Evolutionary conservation across 2,888 invertebrate genomes (phyloP).

Genomic region (Trichopria drosophilae): DNA sequence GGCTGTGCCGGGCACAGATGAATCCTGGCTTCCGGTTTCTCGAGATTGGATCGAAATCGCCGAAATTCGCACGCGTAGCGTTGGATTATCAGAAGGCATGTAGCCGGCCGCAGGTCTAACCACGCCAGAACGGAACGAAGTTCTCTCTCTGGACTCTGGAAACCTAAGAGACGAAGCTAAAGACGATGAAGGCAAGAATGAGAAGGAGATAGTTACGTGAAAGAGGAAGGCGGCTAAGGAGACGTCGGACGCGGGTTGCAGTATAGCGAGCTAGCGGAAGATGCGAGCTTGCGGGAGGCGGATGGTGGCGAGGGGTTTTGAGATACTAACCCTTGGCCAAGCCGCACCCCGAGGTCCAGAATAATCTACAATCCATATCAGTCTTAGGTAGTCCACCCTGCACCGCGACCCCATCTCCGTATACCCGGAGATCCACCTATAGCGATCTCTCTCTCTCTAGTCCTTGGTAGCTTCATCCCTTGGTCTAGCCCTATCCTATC

Average conservation of each 20-base stretch:
- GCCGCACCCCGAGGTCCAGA: conserved; percentile 55
- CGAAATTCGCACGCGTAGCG: conserved; percentile 41
- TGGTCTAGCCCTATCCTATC: conserved; percentile 30
- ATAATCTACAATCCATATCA: conserved; percentile 60
- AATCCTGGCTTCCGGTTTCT: conserved; percentile 32
- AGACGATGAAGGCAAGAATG: no score
- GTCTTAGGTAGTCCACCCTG: conserved; percentile 56
- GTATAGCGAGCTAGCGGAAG: conserved; percentile 32
- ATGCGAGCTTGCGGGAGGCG: conserved; percentile 24
- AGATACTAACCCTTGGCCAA: conserved; percentile 40
- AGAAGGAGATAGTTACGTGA: no score
- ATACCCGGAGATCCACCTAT: conserved; percentile 47
- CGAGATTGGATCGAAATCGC: conserved; percentile 37
- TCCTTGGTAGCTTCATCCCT: conserved; percentile 26
- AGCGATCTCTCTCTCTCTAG: conserved; percentile 40
- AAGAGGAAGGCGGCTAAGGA: no score
- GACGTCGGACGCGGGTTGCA: no score
- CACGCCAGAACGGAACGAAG: conserved; percentile 43
- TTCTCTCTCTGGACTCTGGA: conserved; percentile 3
- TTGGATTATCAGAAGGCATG: conserved; percentile 54
- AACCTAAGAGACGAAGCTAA: no score
- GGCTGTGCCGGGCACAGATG: no score
- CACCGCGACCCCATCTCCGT: conserved; percentile 34
- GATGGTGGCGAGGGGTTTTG: conserved; percentile 9
- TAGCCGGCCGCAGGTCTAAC: conserved; percentile 51